These are phyloP conservation scores for Drosophila biarmipes DNA, from an alignment of 1,140 invertebrate species.

Conservation along the genomic window DNA sequence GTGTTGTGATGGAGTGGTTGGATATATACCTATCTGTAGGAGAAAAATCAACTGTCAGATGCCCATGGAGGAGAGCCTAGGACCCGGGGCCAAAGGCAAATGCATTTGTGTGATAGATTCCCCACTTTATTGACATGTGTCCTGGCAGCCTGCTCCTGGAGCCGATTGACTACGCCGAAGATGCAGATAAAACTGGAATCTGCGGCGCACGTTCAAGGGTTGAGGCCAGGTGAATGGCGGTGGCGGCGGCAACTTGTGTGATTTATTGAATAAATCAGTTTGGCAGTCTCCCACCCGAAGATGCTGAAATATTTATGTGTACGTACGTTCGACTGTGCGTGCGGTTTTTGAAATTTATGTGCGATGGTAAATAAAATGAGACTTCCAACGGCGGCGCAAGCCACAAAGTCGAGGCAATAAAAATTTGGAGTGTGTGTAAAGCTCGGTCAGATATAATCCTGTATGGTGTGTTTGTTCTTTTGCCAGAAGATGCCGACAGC, in stretches of 20 bases:
- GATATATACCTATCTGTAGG: conserved; percentile 35
- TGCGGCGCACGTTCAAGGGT: conserved; percentile 41
- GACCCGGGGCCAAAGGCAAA: conserved; percentile 44
- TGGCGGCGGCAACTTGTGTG: conserved; percentile 55
- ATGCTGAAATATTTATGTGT: conserved; percentile 73
- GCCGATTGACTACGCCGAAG: conserved; percentile 34
- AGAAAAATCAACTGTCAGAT: conserved; percentile 36
- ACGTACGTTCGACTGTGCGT: conserved; percentile 14
- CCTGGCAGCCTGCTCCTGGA: conserved; percentile 34
- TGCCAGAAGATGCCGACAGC: conserved; percentile 19
- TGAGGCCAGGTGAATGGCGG: conserved; percentile 43
- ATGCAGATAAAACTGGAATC: conserved; percentile 75
- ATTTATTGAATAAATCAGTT: conserved; percentile 81
- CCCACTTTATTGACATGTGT: conserved; percentile 66
- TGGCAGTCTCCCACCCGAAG: conserved; percentile 47
- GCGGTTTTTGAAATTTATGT: conserved; percentile 73
- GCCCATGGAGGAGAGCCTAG: conserved; percentile 4
- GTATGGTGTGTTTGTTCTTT: conserved; percentile 6
- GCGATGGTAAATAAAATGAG: conserved; percentile 69
- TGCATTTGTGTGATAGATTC: conserved; percentile 68
- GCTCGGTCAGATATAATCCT: conserved; percentile 44
- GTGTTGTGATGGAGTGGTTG: conserved; percentile 62
- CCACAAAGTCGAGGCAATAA: conserved; percentile 74
- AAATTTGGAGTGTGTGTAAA: conserved; percentile 68
- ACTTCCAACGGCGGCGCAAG: conserved; percentile 60